Percentiles rank a stretch among this genome's conserved stretches.
Conservation (phyloP, 2,888 invertebrate species). For the Clitarchus hookeri region DNA sequence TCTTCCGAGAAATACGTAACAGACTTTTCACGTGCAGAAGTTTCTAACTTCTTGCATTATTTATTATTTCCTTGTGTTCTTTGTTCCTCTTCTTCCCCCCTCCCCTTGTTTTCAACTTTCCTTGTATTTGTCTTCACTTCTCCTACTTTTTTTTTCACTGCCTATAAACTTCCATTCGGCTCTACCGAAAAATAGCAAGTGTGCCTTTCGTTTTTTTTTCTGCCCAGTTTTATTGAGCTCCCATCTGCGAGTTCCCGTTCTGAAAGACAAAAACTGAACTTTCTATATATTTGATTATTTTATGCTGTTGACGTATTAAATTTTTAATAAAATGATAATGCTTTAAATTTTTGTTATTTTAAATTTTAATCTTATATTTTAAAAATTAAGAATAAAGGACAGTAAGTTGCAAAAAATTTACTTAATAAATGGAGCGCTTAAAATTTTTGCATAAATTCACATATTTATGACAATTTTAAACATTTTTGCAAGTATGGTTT, state of each 20-base stretch:
- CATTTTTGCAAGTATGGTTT: too few species aligned
- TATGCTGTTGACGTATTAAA: background rate
- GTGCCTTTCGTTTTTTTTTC: background rate
- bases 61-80: slow-evolving; percentile 23
- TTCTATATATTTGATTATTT: background rate
- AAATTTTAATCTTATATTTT: too few species aligned
- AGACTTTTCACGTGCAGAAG: slow-evolving; percentile 5
- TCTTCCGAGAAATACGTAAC: slow-evolving; percentile 5
- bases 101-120: background rate
- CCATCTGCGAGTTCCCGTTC: background rate
- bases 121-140: slow-evolving; percentile 7
- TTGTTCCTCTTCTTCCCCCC: background rate
- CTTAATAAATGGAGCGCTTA: too few species aligned
- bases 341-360: too few species aligned
- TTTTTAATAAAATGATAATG: too few species aligned
- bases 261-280: background rate
- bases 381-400: too few species aligned
- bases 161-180: background rate
- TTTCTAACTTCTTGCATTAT: slow-evolving; percentile 26
- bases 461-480: too few species aligned
- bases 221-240: background rate
- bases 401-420: too few species aligned
- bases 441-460: too few species aligned
- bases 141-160: background rate
- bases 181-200: background rate